A percentile compares a stretch with the other conserved stretches of the same genome.
Conservation (phyloP, 1,140 invertebrate genomes). For the Melitaea cinxia region DNA sequence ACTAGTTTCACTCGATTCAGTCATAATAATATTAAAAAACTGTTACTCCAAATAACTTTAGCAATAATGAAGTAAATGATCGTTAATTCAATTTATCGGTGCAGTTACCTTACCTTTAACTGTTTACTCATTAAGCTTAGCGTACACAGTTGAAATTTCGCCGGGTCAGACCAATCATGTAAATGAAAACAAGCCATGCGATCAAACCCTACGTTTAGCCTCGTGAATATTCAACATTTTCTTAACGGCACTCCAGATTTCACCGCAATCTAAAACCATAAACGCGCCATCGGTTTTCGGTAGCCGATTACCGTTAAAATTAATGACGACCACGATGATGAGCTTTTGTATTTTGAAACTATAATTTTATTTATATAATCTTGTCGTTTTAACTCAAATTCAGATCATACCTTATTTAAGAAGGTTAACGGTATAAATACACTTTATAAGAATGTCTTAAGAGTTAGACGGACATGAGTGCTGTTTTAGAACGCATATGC, state of each 20-base stretch:
- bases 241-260: constrained; percentile 67
- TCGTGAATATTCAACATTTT: constrained; percentile 73
- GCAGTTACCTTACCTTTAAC: constrained; percentile 17
- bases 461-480: too few species aligned
- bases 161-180: constrained; percentile 71
- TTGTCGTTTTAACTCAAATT: too few species aligned
- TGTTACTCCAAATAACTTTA: neutral
- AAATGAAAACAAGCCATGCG: constrained; percentile 74
- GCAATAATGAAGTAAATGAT: neutral
- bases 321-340: constrained; percentile 35
- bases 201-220: constrained; percentile 56
- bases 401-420: too few species aligned
- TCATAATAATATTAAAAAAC: neutral
- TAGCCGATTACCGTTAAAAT: constrained; percentile 45
- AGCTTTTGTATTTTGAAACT: constrained; percentile 2
- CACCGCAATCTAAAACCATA: constrained; percentile 59
- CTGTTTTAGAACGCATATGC: too few species aligned
- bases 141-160: constrained; percentile 56
- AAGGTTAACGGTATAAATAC: too few species aligned
- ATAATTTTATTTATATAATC: constrained; percentile 12
- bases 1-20: neutral
- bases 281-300: constrained; percentile 38
- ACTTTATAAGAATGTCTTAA: too few species aligned
- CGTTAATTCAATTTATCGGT: constrained; percentile 10
- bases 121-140: constrained; percentile 40